Conservation (phyloP, 2,797 vertebrate species). For the Hirundo rustica region DNA sequence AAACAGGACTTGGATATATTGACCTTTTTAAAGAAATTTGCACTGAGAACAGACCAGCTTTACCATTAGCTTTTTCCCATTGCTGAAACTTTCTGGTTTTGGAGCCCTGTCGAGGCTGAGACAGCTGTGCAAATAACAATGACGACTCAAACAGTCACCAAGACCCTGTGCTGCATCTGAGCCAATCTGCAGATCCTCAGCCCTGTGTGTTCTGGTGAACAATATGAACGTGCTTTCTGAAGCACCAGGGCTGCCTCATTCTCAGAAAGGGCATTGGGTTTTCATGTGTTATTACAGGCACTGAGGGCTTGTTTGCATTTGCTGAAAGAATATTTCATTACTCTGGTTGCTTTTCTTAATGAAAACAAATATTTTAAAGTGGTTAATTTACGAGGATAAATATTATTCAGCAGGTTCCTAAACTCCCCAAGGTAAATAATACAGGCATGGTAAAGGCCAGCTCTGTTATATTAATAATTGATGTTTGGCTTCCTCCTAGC, state of each 20-base stretch:
- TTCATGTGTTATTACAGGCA: background rate
- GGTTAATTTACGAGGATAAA: constrained; percentile 57
- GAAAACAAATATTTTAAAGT: constrained; percentile 66
- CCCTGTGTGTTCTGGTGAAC: background rate
- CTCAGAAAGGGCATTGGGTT: background rate
- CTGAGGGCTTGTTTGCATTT: constrained; percentile 6
- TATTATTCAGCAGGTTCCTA: constrained; percentile 44
- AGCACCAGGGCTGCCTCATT: background rate
- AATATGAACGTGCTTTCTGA: background rate
- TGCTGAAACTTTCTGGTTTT: background rate
- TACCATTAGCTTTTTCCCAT: background rate
- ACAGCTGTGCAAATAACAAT: background rate
- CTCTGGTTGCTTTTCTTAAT: constrained; percentile 32
- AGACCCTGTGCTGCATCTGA: rapidly evolving
- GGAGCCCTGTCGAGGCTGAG: background rate
- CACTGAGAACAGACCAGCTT: background rate
- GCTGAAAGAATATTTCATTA: background rate
- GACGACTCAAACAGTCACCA: background rate
- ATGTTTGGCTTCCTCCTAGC: constrained; percentile 56
- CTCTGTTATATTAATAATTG: constrained; percentile 69
- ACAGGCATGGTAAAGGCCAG: constrained; percentile 59
- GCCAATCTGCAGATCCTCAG: background rate
- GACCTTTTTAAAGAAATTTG: background rate
- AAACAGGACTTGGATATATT: background rate
- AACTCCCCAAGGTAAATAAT: constrained; percentile 62